These are phyloP conservation scores for Geodia barretti DNA, from an alignment of 37 sponge, comb jelly and placozoan species.

Conservation along the genomic window DNA sequence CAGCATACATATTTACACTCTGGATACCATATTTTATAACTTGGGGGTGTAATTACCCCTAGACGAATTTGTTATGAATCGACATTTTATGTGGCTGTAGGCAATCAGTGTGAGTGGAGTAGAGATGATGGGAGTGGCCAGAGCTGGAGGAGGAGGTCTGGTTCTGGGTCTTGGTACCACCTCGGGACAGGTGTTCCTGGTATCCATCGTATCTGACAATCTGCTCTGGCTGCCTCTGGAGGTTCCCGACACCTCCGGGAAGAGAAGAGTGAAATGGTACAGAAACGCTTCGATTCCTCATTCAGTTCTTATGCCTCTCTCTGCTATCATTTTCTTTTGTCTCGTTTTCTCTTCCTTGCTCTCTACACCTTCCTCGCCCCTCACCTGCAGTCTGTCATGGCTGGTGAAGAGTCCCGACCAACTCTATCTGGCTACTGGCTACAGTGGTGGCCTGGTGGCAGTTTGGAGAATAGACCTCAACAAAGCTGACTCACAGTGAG, in stretches of 20 bases:
- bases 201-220: too few relatives aligned
- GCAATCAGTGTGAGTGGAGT: background rate
- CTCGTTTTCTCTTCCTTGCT: too few relatives aligned
- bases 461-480: slow-evolving; percentile 1
- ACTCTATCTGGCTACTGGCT: background rate
- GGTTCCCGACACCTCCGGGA: too few relatives aligned
- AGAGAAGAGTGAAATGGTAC: background rate
- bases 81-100: background rate
- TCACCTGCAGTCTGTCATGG: slow-evolving; percentile 8
- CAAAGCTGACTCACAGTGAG: background rate
- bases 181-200: background rate
- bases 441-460: background rate
- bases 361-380: too few relatives aligned
- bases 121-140: background rate
- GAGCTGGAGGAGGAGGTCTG: background rate
- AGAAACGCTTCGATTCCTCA: background rate
- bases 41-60: too few relatives aligned
- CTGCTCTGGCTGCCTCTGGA: too few relatives aligned
- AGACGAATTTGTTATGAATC: too few relatives aligned
- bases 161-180: background rate
- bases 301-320: background rate
- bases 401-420: background rate
- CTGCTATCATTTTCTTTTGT: too few relatives aligned
- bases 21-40: too few relatives aligned
- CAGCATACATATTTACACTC: too few relatives aligned